Percentiles rank a stretch among this genome's conserved stretches.
These are phyloP conservation scores for Hoplodrina ambigua DNA, from an alignment of 2,888 invertebrate genomes.

Conservation along the genomic window DNA sequence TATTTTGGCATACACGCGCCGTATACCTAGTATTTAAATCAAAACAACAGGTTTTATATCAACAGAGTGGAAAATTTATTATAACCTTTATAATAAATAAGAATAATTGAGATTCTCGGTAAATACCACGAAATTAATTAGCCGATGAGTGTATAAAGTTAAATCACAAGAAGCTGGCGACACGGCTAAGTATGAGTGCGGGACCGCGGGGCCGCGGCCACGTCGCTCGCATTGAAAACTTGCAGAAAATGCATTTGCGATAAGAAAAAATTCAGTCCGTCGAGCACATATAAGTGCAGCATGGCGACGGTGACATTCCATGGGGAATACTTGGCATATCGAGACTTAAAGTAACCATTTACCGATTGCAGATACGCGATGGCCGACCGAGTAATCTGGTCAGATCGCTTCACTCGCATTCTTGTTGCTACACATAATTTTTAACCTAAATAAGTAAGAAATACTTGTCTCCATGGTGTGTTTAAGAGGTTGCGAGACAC, in stretches of 20 bases:
- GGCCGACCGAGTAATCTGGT: conserved; percentile 88
- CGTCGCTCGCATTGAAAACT: conserved; percentile 85
- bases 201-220: conserved; percentile 68
- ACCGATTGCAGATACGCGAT: conserved; percentile 90
- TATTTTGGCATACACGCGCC: conserved; percentile 55
- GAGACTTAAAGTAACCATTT: conserved; percentile 89
- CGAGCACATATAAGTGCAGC: conserved; percentile 87
- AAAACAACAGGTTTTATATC: conserved; percentile 62
- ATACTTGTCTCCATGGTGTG: conserved; percentile 81
- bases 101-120: conserved; percentile 61
- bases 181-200: conserved; percentile 70
- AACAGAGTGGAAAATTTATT: conserved; percentile 62
- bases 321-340: conserved; percentile 87
- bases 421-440: conserved; percentile 85
- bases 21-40: conserved; percentile 59
- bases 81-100: conserved; percentile 63
- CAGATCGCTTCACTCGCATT: conserved; percentile 87
- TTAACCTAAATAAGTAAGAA: conserved; percentile 89
- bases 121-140: conserved; percentile 71
- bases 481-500: conserved; percentile 73
- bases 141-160: conserved; percentile 62
- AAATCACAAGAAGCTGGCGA: conserved; percentile 68
- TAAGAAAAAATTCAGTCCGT: conserved; percentile 90
- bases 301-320: conserved; percentile 88
- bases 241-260: conserved; percentile 89